Evolutionary conservation across 2,113 vertebrate genomes (phyloP).

Genomic region (Callionymus lyra): DNA sequence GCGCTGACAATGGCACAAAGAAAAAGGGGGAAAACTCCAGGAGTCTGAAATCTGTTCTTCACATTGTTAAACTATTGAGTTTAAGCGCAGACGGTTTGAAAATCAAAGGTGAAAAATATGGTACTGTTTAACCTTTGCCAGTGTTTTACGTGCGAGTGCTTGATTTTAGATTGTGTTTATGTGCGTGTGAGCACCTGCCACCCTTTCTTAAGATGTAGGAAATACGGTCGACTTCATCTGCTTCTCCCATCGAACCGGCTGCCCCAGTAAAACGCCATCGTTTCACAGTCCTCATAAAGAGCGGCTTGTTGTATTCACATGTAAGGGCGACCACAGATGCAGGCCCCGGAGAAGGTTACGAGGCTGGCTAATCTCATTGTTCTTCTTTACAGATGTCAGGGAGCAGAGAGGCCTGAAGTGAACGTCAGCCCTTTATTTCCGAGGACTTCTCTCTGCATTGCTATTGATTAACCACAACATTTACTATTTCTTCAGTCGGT

Average conservation of each 20-base stretch:
- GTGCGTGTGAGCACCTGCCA: slow-evolving; percentile 21
- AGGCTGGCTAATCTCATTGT: slow-evolving; percentile 39
- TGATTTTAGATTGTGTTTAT: slow-evolving; percentile 21
- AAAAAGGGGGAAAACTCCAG: slow-evolving; percentile 8
- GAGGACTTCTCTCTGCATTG: slow-evolving; percentile 36
- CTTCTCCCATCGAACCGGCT: slow-evolving; percentile 3
- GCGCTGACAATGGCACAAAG: slow-evolving; percentile 17
- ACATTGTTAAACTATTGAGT: slow-evolving; percentile 2
- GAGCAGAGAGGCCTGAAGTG: slow-evolving; percentile 26
- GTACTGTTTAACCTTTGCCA: slow-evolving; percentile 25
- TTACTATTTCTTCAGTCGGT: slow-evolving; percentile 21
- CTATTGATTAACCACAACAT: slow-evolving; percentile 43
- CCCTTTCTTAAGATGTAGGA: slow-evolving; percentile 11
- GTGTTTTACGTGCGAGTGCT: slow-evolving; percentile 21
- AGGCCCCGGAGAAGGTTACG: slow-evolving; percentile 33
- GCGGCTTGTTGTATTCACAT: slow-evolving; percentile 16
- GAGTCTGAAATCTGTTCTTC: slow-evolving; percentile 19
- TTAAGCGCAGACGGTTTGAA: slow-evolving; percentile 4
- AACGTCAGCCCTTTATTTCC: slow-evolving; percentile 54
- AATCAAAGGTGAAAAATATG: slow-evolving; percentile 16
- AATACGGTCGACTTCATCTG: slow-evolving; percentile 6
- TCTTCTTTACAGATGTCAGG: slow-evolving; percentile 61
- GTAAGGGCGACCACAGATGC: slow-evolving; percentile 12
- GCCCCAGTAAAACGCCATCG: slow-evolving; percentile 19
- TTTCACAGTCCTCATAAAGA: slow-evolving; percentile 39